These are phyloP conservation scores for Aphelocoma coerulescens DNA, from an alignment of 2,113 vertebrate species.

Conservation along the genomic window DNA sequence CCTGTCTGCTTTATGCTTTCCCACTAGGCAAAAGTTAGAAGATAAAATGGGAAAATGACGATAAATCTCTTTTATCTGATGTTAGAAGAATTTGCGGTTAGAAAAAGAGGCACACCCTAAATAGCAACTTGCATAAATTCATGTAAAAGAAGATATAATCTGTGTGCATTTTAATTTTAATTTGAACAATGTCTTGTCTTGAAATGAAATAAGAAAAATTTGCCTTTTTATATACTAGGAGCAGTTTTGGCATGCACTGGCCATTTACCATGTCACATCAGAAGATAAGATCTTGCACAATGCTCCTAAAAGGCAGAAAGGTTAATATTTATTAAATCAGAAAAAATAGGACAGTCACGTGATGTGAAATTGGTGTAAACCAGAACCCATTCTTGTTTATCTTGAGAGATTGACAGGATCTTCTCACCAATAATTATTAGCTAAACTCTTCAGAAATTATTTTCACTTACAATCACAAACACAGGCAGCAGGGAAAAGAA, in stretches of 20 bases:
- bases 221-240: constrained; percentile 19
- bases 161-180: constrained; percentile 34
- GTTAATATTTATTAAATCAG: constrained; percentile 22
- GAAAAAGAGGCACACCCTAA: constrained; percentile 43
- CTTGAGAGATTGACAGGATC: neutral
- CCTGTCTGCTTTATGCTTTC: constrained; percentile 26
- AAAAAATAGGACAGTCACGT: neutral
- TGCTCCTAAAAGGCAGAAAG: neutral
- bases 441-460: constrained; percentile 19
- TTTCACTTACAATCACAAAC: neutral
- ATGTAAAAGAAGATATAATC: constrained; percentile 39
- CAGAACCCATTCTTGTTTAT: neutral
- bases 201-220: constrained; percentile 32
- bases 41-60: neutral
- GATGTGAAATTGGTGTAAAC: neutral
- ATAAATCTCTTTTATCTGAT: constrained; percentile 61
- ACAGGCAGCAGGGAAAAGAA: neutral
- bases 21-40: constrained; percentile 30
- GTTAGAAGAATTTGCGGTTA: neutral
- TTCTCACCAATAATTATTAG: constrained; percentile 6
- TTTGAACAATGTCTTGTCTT: constrained; percentile 41
- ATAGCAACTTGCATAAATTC: neutral
- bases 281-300: neutral
- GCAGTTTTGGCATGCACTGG: neutral
- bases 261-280: neutral